These are phyloP conservation scores for Coelogynopora nodosa DNA, from an alignment of 2,888 invertebrate genomes.

Conservation along the genomic window DNA sequence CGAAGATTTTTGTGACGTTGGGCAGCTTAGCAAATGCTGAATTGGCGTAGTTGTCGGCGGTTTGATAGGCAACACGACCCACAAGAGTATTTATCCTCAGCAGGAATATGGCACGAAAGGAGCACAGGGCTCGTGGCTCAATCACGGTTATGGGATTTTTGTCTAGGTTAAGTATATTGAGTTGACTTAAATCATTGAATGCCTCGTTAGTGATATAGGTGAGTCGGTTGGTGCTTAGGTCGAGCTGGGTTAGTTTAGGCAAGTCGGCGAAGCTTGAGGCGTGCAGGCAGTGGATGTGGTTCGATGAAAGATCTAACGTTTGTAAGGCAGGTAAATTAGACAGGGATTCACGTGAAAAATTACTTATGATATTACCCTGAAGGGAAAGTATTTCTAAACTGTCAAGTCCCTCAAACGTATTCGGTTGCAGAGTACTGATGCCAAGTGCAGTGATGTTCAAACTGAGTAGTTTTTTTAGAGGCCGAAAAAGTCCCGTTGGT, in stretches of 20 bases:
- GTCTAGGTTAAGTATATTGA: constrained; percentile 6
- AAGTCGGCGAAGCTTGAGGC: constrained; percentile 10
- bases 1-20: constrained; percentile 16
- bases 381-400: constrained; percentile 38
- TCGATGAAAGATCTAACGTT: constrained; percentile 25
- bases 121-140: constrained; percentile 25
- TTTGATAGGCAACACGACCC: constrained; percentile 8
- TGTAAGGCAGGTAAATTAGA: constrained; percentile 5
- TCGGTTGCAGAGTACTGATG: neutral
- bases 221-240: constrained; percentile 21
- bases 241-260: constrained; percentile 28
- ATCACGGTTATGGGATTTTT: constrained; percentile 39
- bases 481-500: neutral
- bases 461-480: neutral
- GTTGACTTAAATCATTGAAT: neutral
- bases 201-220: constrained; percentile 29
- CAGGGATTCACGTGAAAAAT: constrained; percentile 29
- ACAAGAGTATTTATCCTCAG: constrained; percentile 4
- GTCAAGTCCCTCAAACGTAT: constrained; percentile 36
- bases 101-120: constrained; percentile 3
- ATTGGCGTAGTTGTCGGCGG: neutral
- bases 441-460: neutral
- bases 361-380: constrained; percentile 20
- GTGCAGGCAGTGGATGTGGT: constrained; percentile 33
- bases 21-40: constrained; percentile 34